Evolutionary conservation across 1,140 invertebrate species (phyloP).

Genomic region (Dermatophagoides farinae): DNA sequence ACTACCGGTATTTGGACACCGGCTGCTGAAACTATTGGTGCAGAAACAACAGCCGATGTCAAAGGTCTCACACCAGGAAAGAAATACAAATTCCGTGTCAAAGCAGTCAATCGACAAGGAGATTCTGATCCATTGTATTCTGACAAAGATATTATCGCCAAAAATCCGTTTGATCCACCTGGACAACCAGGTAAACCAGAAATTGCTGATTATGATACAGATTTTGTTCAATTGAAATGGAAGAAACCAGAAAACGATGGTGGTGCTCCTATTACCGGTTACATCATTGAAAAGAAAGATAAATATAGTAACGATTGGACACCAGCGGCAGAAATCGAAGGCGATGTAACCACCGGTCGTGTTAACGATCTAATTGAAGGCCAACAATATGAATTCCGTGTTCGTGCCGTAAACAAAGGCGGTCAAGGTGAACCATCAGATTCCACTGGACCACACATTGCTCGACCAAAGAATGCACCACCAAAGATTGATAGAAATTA

Average conservation of each 20-base stretch:
- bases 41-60: slow-evolving; percentile 68
- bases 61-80: slow-evolving; percentile 66
- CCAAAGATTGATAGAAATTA: slow-evolving; percentile 51
- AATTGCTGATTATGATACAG: slow-evolving; percentile 79
- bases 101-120: slow-evolving; percentile 95
- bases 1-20: slow-evolving; percentile 52
- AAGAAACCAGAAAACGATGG: slow-evolving; percentile 55
- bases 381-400: slow-evolving; percentile 74
- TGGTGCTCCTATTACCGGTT: slow-evolving; percentile 62
- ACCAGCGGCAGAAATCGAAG: slow-evolving; percentile 60
- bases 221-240: slow-evolving; percentile 75
- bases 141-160: slow-evolving; percentile 65
- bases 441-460: slow-evolving; percentile 15
- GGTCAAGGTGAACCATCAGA: slow-evolving; percentile 71
- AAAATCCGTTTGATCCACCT: slow-evolving; percentile 76
- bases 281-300: slow-evolving; percentile 77
- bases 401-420: slow-evolving; percentile 85
- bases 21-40: slow-evolving; percentile 80
- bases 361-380: slow-evolving; percentile 76
- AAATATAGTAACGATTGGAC: slow-evolving; percentile 81
- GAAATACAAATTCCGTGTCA: slow-evolving; percentile 88
- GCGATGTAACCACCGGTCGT: slow-evolving; percentile 51
- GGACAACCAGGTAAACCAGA: slow-evolving; percentile 72
- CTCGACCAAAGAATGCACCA: slow-evolving; percentile 60
- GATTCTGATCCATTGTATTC: slow-evolving; percentile 74